phyloP scores from a whole-genome alignment of 1,140 invertebrate species.

The Watersipora subatra region DNA sequence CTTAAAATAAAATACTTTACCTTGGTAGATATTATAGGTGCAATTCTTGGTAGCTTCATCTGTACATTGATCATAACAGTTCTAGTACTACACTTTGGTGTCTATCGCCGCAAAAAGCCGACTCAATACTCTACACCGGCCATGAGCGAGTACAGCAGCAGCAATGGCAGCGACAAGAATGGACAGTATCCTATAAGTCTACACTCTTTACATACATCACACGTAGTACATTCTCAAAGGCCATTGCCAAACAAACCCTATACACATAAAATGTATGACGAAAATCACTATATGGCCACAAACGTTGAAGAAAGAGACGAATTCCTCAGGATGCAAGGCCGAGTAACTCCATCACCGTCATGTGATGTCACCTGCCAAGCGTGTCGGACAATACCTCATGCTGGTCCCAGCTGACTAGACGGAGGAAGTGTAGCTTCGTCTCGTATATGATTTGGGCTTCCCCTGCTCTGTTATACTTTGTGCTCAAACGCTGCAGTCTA shows the following conservation, averaged over 20 bases:
- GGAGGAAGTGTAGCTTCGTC: no score
- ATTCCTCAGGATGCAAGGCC: background rate
- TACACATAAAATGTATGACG: conserved; percentile 1
- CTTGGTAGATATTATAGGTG: background rate
- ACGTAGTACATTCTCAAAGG: background rate
- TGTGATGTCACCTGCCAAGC: background rate
- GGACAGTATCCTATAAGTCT: background rate
- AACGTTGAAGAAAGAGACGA: background rate
- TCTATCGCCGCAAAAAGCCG: background rate
- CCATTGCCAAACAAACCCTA: background rate
- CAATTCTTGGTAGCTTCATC: background rate
- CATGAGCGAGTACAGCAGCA: conserved; percentile 1
- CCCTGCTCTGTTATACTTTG: no score
- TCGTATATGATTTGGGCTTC: no score
- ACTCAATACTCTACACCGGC: background rate
- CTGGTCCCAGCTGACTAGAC: background rate
- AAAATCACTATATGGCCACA: conserved; percentile 3
- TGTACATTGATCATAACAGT: background rate
- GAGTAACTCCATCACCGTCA: background rate
- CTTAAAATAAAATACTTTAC: conserved; percentile 1
- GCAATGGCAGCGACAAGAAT: background rate
- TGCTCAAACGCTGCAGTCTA: no score
- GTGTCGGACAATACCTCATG: background rate
- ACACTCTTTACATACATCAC: background rate
- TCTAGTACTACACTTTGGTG: background rate